phyloP scores from a whole-genome alignment of 2,113 vertebrate genomes.

The Ia io region DNA sequence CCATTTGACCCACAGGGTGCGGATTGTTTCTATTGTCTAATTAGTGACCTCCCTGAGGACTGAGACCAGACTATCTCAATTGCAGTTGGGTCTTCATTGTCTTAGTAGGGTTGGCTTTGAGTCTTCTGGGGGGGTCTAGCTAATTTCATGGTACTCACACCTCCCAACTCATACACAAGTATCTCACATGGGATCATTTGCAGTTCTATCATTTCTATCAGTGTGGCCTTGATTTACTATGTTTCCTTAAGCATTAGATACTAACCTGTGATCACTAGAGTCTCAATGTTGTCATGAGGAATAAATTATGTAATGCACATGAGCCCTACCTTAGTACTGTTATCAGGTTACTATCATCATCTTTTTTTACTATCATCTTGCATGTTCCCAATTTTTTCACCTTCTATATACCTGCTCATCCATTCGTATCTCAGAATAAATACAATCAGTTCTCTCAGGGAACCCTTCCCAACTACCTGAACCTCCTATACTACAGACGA shows the following conservation, averaged over 20 bases:
- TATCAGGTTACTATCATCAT: not conserved
- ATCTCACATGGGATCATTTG: not conserved
- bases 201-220: not conserved
- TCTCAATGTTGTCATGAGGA: not conserved
- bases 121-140: not conserved
- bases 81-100: no score
- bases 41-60: no score
- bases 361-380: not conserved
- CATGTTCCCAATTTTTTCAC: not conserved
- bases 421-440: not conserved
- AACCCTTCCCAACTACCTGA: not conserved
- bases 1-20: not conserved
- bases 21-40: no score
- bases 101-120: not conserved
- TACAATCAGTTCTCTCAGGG: not conserved
- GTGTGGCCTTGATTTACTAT: not conserved
- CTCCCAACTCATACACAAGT: not conserved
- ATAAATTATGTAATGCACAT: not conserved
- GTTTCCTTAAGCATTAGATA: not conserved
- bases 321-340: not conserved
- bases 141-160: not conserved
- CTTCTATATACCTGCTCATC: not conserved
- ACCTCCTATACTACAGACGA: not conserved
- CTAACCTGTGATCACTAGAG: not conserved
- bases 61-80: no score